These are phyloP conservation scores for Argopecten irradians DNA, from an alignment of 1,140 invertebrate genomes.

Conservation along the genomic window DNA sequence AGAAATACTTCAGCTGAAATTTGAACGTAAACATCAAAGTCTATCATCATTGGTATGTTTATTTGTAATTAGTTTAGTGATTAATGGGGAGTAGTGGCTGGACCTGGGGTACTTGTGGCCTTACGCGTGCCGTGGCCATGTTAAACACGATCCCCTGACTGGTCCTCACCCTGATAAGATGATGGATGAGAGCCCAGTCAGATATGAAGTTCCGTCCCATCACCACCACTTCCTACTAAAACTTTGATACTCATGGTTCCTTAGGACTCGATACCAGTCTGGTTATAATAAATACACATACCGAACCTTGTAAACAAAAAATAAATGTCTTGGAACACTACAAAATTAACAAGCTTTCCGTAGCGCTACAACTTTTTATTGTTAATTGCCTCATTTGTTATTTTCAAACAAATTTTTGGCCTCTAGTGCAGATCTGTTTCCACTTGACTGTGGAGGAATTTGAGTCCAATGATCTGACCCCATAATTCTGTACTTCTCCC, in stretches of 20 bases:
- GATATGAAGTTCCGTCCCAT: not conserved
- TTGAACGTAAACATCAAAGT: no score
- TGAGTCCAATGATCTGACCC: not conserved
- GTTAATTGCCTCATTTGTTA: constrained; percentile 18
- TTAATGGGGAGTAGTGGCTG: no score
- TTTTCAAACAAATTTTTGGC: constrained; percentile 22
- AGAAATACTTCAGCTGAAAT: no score
- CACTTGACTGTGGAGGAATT: not conserved
- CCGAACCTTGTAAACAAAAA: not conserved
- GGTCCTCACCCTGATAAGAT: not conserved
- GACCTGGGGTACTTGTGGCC: not conserved
- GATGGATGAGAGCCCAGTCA: not conserved
- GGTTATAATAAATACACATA: not conserved
- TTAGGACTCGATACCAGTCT: not conserved
- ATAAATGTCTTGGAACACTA: constrained; percentile 11
- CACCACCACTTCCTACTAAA: not conserved
- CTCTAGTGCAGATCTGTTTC: constrained; percentile 21
- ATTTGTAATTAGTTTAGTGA: no score
- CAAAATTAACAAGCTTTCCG: not conserved
- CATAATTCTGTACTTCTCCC: no score
- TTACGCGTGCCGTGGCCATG: not conserved
- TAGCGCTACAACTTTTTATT: not conserved
- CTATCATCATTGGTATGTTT: no score
- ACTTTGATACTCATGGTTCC: not conserved
- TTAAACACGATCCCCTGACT: not conserved